Percentiles rank a stretch among this genome's conserved stretches.
These are phyloP conservation scores for Lasioglossum vierecki DNA, from an alignment of 2,888 invertebrate species.

Conservation along the genomic window DNA sequence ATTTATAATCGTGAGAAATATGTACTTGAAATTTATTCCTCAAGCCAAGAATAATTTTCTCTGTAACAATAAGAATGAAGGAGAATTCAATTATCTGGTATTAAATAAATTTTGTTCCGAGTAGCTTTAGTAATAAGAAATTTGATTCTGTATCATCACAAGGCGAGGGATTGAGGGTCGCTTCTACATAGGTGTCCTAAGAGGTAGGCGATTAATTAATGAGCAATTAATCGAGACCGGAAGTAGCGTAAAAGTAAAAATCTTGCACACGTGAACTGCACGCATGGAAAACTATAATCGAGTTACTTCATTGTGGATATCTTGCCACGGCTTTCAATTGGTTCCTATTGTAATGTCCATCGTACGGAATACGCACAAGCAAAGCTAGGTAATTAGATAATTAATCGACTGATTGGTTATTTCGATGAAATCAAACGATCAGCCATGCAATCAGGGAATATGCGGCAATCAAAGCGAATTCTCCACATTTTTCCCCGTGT, in stretches of 20 bases:
- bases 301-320: conserved; percentile 40
- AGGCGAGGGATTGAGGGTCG: neutral
- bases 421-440: conserved; percentile 13
- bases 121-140: neutral
- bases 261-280: conserved; percentile 42
- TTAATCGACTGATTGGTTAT: conserved; percentile 44
- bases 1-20: neutral
- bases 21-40: neutral
- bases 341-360: conserved; percentile 66
- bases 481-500: neutral
- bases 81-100: neutral
- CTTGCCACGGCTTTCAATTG: conserved; percentile 53
- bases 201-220: neutral
- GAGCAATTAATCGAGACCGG: neutral
- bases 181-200: neutral
- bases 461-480: conserved; percentile 19
- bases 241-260: conserved; percentile 17
- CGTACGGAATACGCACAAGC: conserved; percentile 66
- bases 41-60: neutral
- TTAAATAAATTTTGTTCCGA: neutral
- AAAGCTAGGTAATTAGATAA: conserved; percentile 54
- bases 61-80: neutral
- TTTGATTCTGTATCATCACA: neutral
- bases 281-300: conserved; percentile 41
- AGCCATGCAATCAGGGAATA: neutral